Evolutionary conservation across 2,113 vertebrate species (phyloP).

Genomic region (Astur gentilis): DNA sequence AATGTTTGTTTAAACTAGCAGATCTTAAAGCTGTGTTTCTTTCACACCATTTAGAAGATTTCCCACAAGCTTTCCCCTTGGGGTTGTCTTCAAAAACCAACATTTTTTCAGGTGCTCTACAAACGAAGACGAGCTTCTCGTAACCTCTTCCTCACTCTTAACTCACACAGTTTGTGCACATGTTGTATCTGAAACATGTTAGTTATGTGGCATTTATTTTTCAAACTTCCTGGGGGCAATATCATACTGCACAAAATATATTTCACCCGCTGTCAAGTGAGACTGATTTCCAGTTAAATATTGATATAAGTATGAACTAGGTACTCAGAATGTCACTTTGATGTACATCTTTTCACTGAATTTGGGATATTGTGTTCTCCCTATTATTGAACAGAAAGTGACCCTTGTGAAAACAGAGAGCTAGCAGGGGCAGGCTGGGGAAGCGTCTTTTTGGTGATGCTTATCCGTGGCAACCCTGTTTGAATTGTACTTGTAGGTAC

Average conservation of each 20-base stretch:
- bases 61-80: conserved; percentile 32
- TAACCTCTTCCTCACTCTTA: background rate
- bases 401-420: background rate
- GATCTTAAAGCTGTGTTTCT: conserved; percentile 34
- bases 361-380: background rate
- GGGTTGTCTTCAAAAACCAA: conserved; percentile 45
- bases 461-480: background rate
- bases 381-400: background rate
- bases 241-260: background rate
- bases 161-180: background rate
- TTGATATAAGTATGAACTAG: background rate
- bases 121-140: background rate
- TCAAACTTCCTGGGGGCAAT: conserved; percentile 5
- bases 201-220: background rate
- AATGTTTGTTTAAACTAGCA: conserved; percentile 63
- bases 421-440: background rate
- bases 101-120: conserved; percentile 44
- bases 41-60: conserved; percentile 56
- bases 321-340: background rate
- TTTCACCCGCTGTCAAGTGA: background rate
- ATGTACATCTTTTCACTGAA: background rate
- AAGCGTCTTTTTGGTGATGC: background rate
- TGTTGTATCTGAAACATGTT: background rate
- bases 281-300: background rate
- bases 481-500: background rate